Percentiles rank a stretch among this genome's conserved stretches.
Conservation (phyloP, 2,113 vertebrate genomes). For the Nannospalax galili region DNA sequence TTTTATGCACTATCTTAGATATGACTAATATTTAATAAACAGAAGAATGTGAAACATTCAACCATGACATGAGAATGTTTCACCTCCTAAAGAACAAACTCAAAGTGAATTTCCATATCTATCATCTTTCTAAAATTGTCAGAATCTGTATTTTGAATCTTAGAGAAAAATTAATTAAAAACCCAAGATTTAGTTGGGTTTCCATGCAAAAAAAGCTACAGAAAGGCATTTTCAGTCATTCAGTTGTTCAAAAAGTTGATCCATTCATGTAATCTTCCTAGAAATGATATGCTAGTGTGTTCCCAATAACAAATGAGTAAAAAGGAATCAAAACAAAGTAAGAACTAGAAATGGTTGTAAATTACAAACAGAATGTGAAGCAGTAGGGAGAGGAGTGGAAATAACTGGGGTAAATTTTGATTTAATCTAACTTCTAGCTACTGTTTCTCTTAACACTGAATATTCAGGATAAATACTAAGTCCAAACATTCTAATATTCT, state of each 20-base stretch:
- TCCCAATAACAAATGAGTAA: not conserved
- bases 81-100: slow-evolving; percentile 7
- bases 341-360: not conserved
- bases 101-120: not conserved
- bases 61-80: not conserved
- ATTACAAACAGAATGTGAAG: not conserved
- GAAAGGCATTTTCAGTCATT: not conserved
- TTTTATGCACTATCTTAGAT: not conserved
- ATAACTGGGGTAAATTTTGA: not conserved
- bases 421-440: not conserved
- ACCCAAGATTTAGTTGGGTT: not conserved
- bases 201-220: no score
- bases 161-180: slow-evolving; percentile 8
- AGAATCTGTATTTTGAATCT: not conserved
- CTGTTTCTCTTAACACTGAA: not conserved
- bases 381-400: not conserved
- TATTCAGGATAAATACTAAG: not conserved
- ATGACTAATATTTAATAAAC: not conserved
- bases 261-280: not conserved
- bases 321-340: not conserved
- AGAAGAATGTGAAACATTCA: not conserved
- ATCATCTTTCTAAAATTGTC: not conserved
- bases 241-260: not conserved
- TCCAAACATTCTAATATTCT: not conserved
- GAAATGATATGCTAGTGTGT: not conserved